Evolutionary conservation across 2,888 invertebrate species (phyloP), one percentile per base, ranked within the genome.

Genomic region (Trachelus iudaicus): DNA sequence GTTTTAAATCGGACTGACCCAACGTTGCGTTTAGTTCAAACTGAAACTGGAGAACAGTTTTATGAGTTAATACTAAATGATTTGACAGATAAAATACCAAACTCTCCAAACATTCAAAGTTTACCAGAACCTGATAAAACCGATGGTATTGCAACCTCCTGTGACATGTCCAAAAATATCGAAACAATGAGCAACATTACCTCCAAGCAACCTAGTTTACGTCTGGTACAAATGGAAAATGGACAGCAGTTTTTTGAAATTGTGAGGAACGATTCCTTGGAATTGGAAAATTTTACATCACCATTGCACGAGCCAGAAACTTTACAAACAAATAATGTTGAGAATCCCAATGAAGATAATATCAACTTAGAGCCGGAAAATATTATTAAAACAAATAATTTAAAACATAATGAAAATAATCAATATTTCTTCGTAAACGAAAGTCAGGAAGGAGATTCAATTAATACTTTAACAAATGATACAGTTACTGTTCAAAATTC

Each of bases 1-100:
- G 69, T 75, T 69, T 37, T 37, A 37, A 75, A 68, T 68, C n/a
- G 33, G 13, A 15, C 31, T 68, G 88, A 86, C 40, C 83, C 88
- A 23, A 85, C 84, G 34, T 80, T 89, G 77, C 82, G 86, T 76
- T 81, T 89, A 69, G 86, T 88, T 12, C 87, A 89, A 71, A 87
- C 86, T 11, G 89, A 90, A 76, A 87, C 84, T 11, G 88, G 86
- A 13, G 86, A 90, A 76, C 88, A 90, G 78, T 89, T 90, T 79
- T 89, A 89, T 73, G 89, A 90, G 83, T 85, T 89, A 37, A 78
- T 89, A 69, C 86, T 90, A 73, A 88, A 86, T 76, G 86, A 87
- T 80, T 82, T 85, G 56, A 77, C 84, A 4, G 88, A 88, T 35
- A 87, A 87, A 80, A n/a, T 31, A 79, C 11, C 31, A 34, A 23